These are phyloP conservation scores for Bedellia somnulentella DNA, from an alignment of 2,888 invertebrate genomes.

Conservation along the genomic window DNA sequence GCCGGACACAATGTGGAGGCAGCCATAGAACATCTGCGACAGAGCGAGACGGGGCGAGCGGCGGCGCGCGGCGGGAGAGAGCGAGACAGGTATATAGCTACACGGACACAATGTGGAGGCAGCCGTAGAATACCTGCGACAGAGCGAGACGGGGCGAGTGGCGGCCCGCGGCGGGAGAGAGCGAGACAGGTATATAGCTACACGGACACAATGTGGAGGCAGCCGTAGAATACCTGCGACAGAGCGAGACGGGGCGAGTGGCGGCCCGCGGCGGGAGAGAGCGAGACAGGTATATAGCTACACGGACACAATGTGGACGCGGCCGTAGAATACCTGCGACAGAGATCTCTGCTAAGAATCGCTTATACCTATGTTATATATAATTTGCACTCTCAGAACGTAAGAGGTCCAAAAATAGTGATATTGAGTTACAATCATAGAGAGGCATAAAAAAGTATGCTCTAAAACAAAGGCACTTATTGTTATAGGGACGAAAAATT, in stretches of 20 bases:
- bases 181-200: neutral
- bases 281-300: neutral
- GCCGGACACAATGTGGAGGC: slow-evolving; percentile 46
- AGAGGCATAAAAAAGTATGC: no score
- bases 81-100: neutral
- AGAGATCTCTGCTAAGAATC: no score
- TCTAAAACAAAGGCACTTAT: no score
- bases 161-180: slow-evolving; percentile 26
- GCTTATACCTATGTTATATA: no score
- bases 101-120: slow-evolving; percentile 46
- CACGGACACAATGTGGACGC: slow-evolving; percentile 46
- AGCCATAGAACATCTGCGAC: slow-evolving; percentile 68
- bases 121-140: slow-evolving; percentile 68
- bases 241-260: slow-evolving; percentile 48
- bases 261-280: slow-evolving; percentile 26
- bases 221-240: slow-evolving; percentile 68
- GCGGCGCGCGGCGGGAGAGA: slow-evolving; percentile 28
- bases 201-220: slow-evolving; percentile 46
- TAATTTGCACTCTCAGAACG: no score
- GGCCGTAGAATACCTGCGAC: slow-evolving; percentile 68
- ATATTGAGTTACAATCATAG: no score
- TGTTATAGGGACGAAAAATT: no score
- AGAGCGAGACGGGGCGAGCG: slow-evolving; percentile 60
- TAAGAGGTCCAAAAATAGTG: no score
- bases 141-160: slow-evolving; percentile 48